phyloP scores from a whole-genome alignment of 2,888 invertebrate species.

The Athrips mouffetella region DNA sequence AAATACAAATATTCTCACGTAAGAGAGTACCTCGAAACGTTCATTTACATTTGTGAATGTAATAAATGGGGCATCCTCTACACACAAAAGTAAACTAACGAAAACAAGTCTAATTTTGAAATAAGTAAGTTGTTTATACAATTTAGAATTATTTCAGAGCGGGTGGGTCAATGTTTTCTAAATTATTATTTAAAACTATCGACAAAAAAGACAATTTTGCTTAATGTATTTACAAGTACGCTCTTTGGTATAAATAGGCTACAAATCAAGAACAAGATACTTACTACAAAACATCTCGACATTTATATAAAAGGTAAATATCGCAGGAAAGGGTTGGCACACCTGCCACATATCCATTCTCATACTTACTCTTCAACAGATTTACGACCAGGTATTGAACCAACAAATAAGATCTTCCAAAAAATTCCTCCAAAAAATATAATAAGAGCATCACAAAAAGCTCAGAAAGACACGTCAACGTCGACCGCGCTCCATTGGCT shows the following conservation, averaged over 20 bases:
- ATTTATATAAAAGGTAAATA: constrained; percentile 23
- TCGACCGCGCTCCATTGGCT: constrained; percentile 67
- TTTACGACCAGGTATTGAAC: constrained; percentile 72
- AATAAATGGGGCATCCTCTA: constrained; percentile 73
- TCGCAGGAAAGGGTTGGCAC: constrained; percentile 60
- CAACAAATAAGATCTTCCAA: constrained; percentile 73
- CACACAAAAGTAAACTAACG: constrained; percentile 65
- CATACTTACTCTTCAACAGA: constrained; percentile 51
- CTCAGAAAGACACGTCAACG: constrained; percentile 67
- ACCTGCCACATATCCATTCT: constrained; percentile 65
- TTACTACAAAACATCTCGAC: constrained; percentile 12
- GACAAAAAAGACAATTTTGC: neutral
- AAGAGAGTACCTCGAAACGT: constrained; percentile 72
- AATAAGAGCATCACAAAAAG: constrained; percentile 71
- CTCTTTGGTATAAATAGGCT: neutral
- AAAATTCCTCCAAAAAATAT: constrained; percentile 72
- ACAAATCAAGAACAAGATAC: constrained; percentile 15
- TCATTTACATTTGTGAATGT: constrained; percentile 76
- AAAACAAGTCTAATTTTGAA: constrained; percentile 53
- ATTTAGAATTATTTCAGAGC: neutral
- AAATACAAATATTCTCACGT: constrained; percentile 79
- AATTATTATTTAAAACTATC: neutral
- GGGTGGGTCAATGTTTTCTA: constrained; percentile 10
- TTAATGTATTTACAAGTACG: neutral
- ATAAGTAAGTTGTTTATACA: constrained; percentile 22